Evolutionary conservation across 2,797 vertebrate genomes (phyloP).

Genomic region (Brachymystax lenok): DNA sequence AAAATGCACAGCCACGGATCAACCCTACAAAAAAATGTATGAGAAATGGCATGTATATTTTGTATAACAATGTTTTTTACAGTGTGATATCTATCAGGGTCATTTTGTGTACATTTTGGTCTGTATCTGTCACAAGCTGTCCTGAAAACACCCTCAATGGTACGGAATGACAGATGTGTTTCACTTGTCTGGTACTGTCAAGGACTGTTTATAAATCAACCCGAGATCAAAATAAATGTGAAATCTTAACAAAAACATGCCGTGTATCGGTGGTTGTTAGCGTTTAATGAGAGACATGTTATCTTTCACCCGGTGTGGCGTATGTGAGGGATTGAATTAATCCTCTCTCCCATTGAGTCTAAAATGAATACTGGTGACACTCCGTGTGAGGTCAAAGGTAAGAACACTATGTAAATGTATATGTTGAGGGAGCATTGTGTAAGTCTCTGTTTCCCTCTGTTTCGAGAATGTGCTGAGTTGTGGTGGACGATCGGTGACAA

Average conservation of each 20-base stretch:
- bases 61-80: slow-evolving; percentile 63
- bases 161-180: slow-evolving; percentile 1
- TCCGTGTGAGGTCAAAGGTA: neutral
- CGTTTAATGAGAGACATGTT: neutral
- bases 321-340: neutral
- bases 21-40: slow-evolving; percentile 46
- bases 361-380: neutral
- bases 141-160: slow-evolving; percentile 50
- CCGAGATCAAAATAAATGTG: slow-evolving; percentile 68
- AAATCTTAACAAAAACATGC: slow-evolving; percentile 52
- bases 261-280: neutral
- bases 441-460: neutral
- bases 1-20: slow-evolving; percentile 38
- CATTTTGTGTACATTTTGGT: slow-evolving; percentile 34
- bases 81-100: slow-evolving; percentile 48
- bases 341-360: neutral
- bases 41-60: slow-evolving; percentile 57
- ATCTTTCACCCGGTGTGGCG: neutral
- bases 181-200: neutral
- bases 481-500: neutral
- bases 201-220: slow-evolving; percentile 17
- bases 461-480: neutral
- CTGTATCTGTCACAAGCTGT: slow-evolving; percentile 36
- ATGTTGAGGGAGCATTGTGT: neutral
- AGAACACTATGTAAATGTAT: neutral